Evolutionary conservation across 2,797 vertebrate species (phyloP).

Genomic region (Arctocebus calabarensis): DNA sequence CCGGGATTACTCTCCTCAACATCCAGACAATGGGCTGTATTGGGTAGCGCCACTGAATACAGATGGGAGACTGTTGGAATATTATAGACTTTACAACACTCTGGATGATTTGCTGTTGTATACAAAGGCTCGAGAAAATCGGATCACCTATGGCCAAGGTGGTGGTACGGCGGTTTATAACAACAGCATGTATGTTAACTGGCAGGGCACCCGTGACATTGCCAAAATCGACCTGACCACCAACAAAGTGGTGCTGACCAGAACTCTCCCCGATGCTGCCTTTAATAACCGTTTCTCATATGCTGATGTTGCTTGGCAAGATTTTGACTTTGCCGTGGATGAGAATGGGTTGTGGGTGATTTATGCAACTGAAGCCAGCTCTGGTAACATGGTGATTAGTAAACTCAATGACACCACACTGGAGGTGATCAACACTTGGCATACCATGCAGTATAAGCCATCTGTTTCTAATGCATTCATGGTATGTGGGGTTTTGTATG

Average conservation of each 20-base stretch:
- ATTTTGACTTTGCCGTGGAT: conserved; percentile 89
- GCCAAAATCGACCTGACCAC: conserved; percentile 82
- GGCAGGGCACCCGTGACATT: conserved; percentile 47
- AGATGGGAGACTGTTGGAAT: conserved; percentile 73
- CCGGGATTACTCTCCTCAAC: conserved; percentile 83
- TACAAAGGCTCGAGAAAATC: accelerated
- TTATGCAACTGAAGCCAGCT: conserved; percentile 88
- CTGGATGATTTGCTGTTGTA: conserved; percentile 86
- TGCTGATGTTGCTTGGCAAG: conserved; percentile 88
- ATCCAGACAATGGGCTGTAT: conserved; percentile 81
- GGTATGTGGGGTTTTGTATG: conserved; percentile 89
- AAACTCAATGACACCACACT: conserved; percentile 89
- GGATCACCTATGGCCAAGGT: conserved; percentile 82
- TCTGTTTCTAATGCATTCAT: conserved; percentile 89
- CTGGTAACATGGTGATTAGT: conserved; percentile 90
- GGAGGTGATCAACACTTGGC: conserved; percentile 87
- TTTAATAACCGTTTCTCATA: conserved; percentile 88
- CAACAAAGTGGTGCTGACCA: conserved; percentile 50
- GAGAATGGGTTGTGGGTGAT: conserved; percentile 90
- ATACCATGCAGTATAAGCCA: conserved; percentile 88
- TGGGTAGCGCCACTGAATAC: conserved; percentile 88
- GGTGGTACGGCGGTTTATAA: conserved; percentile 85
- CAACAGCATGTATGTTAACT: conserved; percentile 85
- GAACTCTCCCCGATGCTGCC: conserved; percentile 80
- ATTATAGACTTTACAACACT: conserved; percentile 84